phyloP scores from a whole-genome alignment of 2,113 vertebrate genomes.

The Arizona elegans region DNA sequence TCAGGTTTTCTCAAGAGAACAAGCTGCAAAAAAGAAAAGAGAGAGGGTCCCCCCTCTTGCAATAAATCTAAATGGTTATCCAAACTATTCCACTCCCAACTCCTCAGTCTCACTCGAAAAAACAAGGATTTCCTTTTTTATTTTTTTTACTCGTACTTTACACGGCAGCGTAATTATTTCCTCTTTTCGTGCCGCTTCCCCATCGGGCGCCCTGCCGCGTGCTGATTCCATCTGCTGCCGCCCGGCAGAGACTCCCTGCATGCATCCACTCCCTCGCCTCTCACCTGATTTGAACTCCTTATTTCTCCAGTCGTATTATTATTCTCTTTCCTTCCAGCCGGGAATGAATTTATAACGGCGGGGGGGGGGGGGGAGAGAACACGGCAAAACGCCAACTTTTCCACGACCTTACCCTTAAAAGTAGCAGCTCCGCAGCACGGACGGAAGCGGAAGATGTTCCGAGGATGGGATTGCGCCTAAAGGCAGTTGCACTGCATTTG shows the following conservation, averaged over 20 bases:
- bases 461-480: not conserved
- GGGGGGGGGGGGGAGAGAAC: not conserved
- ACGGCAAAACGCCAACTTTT: not conserved
- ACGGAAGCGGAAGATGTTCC: slow-evolving; percentile 14
- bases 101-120: not conserved
- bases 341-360: not conserved
- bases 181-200: not conserved
- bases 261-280: not conserved
- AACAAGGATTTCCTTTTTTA: no score
- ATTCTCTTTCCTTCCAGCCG: not conserved
- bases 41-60: not conserved
- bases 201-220: not conserved
- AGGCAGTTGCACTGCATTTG: not conserved
- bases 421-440: not conserved
- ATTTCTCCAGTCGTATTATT: not conserved
- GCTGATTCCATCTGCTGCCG: not conserved
- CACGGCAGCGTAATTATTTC: not conserved
- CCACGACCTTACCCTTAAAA: not conserved
- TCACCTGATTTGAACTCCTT: not conserved
- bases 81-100: not conserved
- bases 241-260: not conserved
- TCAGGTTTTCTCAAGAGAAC: not conserved
- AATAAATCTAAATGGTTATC: not conserved
- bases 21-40: not conserved
- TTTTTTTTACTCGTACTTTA: not conserved